A percentile compares a stretch with the other conserved stretches of the same genome.
Evolutionary conservation across 2,113 vertebrate genomes (phyloP).

Genomic region (Mastomys natalensis): DNA sequence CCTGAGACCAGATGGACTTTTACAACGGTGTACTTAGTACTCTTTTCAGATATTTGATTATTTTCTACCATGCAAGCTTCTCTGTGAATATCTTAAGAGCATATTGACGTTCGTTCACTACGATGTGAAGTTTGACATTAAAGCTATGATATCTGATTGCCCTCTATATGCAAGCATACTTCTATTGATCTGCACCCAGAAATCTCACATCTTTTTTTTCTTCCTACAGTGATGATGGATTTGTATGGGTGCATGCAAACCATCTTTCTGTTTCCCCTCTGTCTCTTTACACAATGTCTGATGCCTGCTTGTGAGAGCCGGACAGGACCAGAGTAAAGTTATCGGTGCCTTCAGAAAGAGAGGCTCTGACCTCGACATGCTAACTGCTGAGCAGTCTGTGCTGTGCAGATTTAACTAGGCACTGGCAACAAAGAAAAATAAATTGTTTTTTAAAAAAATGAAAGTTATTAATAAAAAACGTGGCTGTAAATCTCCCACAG

Average conservation of each 20-base stretch:
- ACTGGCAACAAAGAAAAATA: neutral
- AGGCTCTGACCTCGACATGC: neutral
- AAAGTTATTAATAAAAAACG: conserved; percentile 11
- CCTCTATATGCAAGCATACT: neutral
- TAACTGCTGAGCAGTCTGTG: neutral
- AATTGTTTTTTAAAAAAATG: conserved; percentile 26
- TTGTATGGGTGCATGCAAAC: neutral
- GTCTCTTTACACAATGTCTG: neutral
- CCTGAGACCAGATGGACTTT: no score
- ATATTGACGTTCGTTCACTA: neutral
- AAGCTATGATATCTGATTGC: neutral
- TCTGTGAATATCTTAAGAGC: neutral
- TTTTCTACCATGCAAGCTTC: neutral
- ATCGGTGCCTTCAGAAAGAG: neutral
- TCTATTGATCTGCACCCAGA: neutral
- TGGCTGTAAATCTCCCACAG: neutral
- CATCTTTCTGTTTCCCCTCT: neutral
- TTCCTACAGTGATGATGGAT: conserved; percentile 1
- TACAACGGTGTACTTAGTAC: neutral
- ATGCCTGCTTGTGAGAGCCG: neutral
- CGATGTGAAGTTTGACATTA: conserved; percentile 35
- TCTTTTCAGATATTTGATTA: neutral
- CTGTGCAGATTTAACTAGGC: conserved; percentile 9
- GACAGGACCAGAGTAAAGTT: neutral
- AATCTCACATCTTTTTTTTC: neutral